Conservation (phyloP, 2,113 vertebrate species). For the Zosterops hypoxanthus region DNA sequence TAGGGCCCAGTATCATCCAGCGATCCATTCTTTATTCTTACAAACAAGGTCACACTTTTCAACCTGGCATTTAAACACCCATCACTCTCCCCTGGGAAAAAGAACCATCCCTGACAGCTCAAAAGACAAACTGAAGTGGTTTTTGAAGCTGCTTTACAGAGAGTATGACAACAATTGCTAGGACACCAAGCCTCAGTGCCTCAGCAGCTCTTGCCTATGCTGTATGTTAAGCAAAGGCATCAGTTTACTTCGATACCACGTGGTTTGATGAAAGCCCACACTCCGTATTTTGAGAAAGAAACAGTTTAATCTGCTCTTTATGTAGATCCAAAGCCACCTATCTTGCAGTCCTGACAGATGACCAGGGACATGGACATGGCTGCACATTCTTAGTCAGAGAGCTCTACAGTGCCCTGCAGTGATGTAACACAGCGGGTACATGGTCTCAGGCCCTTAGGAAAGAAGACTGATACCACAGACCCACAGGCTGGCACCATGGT, state of each 20-base stretch:
- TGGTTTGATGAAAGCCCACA: background rate
- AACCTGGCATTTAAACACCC: background rate
- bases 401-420: background rate
- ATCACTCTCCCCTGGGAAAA: background rate
- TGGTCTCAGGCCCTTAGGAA: fast-evolving
- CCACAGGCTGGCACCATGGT: background rate
- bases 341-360: background rate
- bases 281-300: background rate
- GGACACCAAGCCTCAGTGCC: background rate
- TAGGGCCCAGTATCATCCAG: background rate
- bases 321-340: background rate
- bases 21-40: background rate
- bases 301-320: background rate
- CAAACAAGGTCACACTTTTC: background rate
- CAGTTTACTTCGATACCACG: background rate
- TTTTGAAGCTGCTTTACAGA: background rate
- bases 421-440: background rate
- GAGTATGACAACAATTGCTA: background rate
- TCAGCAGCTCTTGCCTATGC: background rate
- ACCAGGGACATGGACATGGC: background rate
- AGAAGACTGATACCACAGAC: background rate
- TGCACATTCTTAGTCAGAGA: background rate
- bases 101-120: background rate
- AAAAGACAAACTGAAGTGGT: background rate
- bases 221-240: background rate